Conservation (phyloP, 2,113 vertebrate species). For the Bufo bufo region DNA sequence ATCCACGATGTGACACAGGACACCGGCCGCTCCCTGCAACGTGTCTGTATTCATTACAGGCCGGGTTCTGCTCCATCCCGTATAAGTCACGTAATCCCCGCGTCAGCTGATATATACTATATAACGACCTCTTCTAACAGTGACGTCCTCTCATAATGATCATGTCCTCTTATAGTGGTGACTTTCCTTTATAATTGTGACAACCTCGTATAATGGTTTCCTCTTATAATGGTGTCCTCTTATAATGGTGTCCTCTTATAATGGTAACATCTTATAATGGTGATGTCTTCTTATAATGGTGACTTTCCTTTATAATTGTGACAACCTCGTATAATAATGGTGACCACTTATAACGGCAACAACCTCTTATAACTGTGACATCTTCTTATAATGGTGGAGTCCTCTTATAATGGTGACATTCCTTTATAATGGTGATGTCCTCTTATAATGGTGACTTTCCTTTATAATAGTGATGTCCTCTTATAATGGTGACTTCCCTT, state of each 20-base stretch:
- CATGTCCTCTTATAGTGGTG: neutral
- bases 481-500: too few relatives aligned
- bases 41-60: neutral
- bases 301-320: too few relatives aligned
- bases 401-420: neutral
- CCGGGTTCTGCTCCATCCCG: neutral
- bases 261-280: too few relatives aligned
- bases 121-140: neutral
- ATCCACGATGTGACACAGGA: neutral
- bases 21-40: neutral
- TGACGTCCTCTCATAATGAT: neutral
- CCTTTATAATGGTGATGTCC: too few relatives aligned
- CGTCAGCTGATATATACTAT: neutral
- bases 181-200: neutral
- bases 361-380: neutral
- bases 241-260: neutral
- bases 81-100: neutral
- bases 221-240: neutral
- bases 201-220: neutral
- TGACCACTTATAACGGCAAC: neutral
- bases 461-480: too few relatives aligned
- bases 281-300: too few relatives aligned
- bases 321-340: too few relatives aligned
- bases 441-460: neutral
- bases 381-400: too few relatives aligned